A percentile compares a stretch with the other conserved stretches of the same genome.
Evolutionary conservation across 1,140 invertebrate genomes (phyloP).

Genomic region (Sminthurinus signatus): DNA sequence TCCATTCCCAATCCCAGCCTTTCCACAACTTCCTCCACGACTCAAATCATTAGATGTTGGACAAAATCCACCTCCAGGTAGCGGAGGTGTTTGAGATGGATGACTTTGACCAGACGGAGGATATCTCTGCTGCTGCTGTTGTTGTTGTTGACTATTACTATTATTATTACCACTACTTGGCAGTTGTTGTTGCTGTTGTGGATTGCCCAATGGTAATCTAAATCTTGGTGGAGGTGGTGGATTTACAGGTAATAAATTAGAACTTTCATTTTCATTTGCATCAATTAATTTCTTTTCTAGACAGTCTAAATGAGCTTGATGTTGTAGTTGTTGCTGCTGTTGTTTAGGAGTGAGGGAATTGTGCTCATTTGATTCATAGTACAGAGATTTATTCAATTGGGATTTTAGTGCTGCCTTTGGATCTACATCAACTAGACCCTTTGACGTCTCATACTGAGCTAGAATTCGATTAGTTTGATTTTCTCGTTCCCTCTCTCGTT

Average conservation of each 20-base stretch:
- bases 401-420: slow-evolving; percentile 20
- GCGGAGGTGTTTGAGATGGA: neutral
- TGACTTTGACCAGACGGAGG: slow-evolving; percentile 29
- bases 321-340: neutral
- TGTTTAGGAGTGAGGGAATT: neutral
- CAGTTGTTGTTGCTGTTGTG: neutral
- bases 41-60: slow-evolving; percentile 6
- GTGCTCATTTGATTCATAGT: slow-evolving; percentile 20
- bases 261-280: neutral
- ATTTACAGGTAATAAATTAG: neutral
- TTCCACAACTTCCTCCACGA: neutral
- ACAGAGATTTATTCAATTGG: slow-evolving; percentile 9
- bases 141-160: neutral
- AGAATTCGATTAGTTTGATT: slow-evolving; percentile 35
- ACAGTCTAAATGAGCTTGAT: neutral
- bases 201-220: neutral
- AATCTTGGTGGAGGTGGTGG: slow-evolving; percentile 33
- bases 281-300: slow-evolving; percentile 31
- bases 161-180: no score
- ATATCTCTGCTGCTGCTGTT: slow-evolving; percentile 13
- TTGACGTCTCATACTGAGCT: slow-evolving; percentile 36
- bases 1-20: neutral
- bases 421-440: slow-evolving; percentile 34
- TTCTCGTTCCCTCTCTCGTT: slow-evolving; percentile 17
- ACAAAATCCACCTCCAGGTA: neutral